Evolutionary conservation across 2,797 vertebrate genomes (phyloP), one percentile per base, ranked within the genome.

Genomic region (Anabacerthia variegaticeps): DNA sequence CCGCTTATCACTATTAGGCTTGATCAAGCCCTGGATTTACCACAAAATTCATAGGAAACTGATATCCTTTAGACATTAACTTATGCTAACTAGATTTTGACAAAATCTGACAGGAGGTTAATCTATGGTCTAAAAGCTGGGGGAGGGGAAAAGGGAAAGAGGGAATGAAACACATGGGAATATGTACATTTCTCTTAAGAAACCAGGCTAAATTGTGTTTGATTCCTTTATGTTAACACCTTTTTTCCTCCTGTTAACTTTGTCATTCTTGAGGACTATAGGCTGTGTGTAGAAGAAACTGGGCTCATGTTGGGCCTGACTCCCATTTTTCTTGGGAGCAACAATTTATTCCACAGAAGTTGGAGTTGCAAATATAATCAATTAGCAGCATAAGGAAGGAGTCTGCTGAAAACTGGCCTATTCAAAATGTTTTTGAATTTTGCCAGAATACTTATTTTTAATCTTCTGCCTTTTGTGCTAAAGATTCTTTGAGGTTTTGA

Each of bases 271-370:
- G 21, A 28, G 78, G 59, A 43, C n/a, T 43, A 13, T 4, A 30
- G 32, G 43, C 6, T 7, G 27, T 7, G 17, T 56, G 37, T 26
- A 37, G 58, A 88, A 58, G n/a, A 63, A 39, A 32, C 7, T 20
- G 16, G 15, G 36, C 34, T 85, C 14, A 2, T 39, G 56, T 51
- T 71, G 44, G n/a, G 26, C 83, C 27, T 41, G 61, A 71, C 28
- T 91, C 61, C 61, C 13, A 9, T 51, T 46, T 74, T 83, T 19
- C 22, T 69, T 73, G 36, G 43, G 58, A 62, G 51, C 37, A 82
- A n/a, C 0, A 1, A 61, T 17, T 81, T 30, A 41, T 36, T 48
- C n/a, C 21, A 8, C 0, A 3, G 43, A 54, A 44, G 71, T 2
- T 54, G 34, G 52, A 65, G 34, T 18, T 85, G 43, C 58, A 81